These are phyloP conservation scores for Sebastes steindachneri DNA, from an alignment of 2,797 vertebrate genomes.

Conservation along the genomic window DNA sequence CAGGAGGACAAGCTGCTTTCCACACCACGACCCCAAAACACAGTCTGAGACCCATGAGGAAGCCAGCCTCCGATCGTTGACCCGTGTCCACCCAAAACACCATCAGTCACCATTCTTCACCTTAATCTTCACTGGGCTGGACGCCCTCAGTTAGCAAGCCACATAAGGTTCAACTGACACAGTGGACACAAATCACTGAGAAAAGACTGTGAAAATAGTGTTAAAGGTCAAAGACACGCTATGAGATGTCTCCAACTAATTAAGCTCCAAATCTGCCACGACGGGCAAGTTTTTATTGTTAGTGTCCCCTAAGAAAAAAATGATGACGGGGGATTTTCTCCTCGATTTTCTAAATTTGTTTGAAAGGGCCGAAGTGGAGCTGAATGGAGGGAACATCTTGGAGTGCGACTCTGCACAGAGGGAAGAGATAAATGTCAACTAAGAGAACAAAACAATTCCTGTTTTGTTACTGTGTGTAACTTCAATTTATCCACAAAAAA, in stretches of 20 bases:
- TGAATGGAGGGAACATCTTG: neutral
- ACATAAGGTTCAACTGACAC: constrained; percentile 52
- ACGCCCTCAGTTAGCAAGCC: constrained; percentile 27
- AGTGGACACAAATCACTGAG: constrained; percentile 56
- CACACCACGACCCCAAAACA: constrained; percentile 57
- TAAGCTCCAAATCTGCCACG: constrained; percentile 38
- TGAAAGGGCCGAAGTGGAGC: constrained; percentile 15
- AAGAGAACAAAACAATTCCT: neutral
- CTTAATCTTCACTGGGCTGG: constrained; percentile 41
- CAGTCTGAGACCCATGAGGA: constrained; percentile 13
- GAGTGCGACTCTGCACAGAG: neutral
- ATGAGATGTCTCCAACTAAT: constrained; percentile 47
- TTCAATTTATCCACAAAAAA: neutral
- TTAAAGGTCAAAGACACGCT: constrained; percentile 52
- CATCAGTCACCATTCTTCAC: constrained; percentile 43
- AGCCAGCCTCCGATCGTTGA: constrained; percentile 43
- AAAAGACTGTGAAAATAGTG: constrained; percentile 43
- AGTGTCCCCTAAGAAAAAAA: constrained; percentile 2
- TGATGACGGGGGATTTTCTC: neutral
- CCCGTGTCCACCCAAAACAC: constrained; percentile 64
- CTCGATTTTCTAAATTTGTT: constrained; percentile 16
- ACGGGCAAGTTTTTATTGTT: constrained; percentile 19
- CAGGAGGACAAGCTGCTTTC: constrained; percentile 34
- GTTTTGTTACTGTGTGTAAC: neutral
- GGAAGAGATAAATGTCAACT: constrained; percentile 24